Conservation (phyloP, 2,888 invertebrate genomes). For the Blastobasis lacticolella region DNA sequence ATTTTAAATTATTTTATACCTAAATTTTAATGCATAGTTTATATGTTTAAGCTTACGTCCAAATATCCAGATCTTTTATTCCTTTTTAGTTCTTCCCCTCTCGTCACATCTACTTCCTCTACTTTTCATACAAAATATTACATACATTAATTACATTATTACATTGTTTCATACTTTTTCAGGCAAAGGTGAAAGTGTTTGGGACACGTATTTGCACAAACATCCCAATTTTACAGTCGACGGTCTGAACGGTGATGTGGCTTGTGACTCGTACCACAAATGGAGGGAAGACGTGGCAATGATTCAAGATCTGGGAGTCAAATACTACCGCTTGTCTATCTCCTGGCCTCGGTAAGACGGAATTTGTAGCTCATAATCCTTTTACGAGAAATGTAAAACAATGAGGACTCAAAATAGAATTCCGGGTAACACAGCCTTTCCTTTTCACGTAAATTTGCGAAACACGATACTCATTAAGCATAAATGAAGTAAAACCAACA, state of each 20-base stretch:
- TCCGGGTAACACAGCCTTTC: no score
- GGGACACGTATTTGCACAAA: constrained; percentile 73
- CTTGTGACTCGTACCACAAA: constrained; percentile 80
- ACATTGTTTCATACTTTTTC: not conserved
- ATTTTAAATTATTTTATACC: not conserved
- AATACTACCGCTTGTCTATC: constrained; percentile 80
- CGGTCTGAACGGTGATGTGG: constrained; percentile 76
- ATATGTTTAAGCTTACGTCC: not conserved
- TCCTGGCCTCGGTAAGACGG: constrained; percentile 77
- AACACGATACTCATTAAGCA: no score
- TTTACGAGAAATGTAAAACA: no score
- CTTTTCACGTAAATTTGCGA: no score
- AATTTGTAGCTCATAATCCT: not conserved
- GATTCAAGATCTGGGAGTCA: constrained; percentile 72
- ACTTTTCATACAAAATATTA: not conserved
- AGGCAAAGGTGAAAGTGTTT: constrained; percentile 79
- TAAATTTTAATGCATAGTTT: not conserved
- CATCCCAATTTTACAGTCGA: constrained; percentile 69
- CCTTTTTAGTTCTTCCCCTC: no score
- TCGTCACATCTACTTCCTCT: no score
- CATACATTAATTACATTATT: not conserved
- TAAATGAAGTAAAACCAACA: no score
- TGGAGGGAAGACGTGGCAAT: constrained; percentile 76
- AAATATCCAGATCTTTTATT: not conserved
- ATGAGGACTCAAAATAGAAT: no score